phyloP scores from a whole-genome alignment of 2,888 invertebrate genomes.

The Trachelus troglodyta region DNA sequence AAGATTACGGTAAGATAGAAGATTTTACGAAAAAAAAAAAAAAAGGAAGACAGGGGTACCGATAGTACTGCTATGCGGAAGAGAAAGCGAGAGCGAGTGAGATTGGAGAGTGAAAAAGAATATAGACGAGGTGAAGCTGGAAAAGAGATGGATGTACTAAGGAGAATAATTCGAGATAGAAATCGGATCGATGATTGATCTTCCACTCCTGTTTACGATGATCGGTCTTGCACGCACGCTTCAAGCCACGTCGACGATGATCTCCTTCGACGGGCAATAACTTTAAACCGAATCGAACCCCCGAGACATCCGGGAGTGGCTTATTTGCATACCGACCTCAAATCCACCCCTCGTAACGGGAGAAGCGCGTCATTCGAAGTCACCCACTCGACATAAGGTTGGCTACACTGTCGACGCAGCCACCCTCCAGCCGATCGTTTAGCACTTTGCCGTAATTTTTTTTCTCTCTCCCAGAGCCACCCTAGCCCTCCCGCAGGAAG shows the following conservation, averaged over 20 bases:
- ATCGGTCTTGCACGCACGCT: too few relatives aligned
- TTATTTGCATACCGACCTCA: conserved; percentile 61
- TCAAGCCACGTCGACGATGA: conserved; percentile 40
- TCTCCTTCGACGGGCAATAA: conserved; percentile 58
- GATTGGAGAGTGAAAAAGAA: too few relatives aligned
- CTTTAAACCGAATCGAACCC: conserved; percentile 64
- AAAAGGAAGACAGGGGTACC: too few relatives aligned
- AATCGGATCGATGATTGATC: too few relatives aligned
- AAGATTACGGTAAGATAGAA: too few relatives aligned
- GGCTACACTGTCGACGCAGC: conserved; percentile 38
- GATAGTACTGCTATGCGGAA: too few relatives aligned
- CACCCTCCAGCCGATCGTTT: conserved; percentile 57
- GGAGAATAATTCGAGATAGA: too few relatives aligned
- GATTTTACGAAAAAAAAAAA: too few relatives aligned
- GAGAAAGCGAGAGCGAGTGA: too few relatives aligned
- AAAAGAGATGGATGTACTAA: too few relatives aligned
- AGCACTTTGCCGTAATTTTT: conserved; percentile 66
- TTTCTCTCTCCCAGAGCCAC: conserved; percentile 31
- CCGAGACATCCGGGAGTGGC: conserved; percentile 63
- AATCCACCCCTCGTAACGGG: conserved; percentile 39
- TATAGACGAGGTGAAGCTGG: too few relatives aligned
- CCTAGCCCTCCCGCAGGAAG: conserved; percentile 26
- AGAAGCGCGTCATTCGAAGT: conserved; percentile 51
- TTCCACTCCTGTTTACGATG: too few relatives aligned
- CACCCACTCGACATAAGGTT: conserved; percentile 64